Evolutionary conservation across 2,797 vertebrate species (phyloP), one percentile per base, ranked within the genome.

Genomic region (Clarias pachynema): DNA sequence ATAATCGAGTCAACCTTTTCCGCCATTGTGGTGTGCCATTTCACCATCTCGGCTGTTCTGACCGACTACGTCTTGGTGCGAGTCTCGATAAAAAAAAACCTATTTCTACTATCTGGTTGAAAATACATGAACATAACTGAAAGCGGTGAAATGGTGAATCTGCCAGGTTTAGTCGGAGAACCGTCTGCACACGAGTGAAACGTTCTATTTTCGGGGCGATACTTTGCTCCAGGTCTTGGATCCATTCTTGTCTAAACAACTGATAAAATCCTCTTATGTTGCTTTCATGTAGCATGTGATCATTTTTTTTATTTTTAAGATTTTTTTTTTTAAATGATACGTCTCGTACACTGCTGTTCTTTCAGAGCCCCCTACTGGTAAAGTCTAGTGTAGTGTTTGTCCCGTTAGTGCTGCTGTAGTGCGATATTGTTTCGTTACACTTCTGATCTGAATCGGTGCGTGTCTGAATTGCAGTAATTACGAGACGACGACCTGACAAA

Each of bases 11-110:
- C 1, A 31, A 75, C 20, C 49, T 3, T 74, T 53, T 5, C 31
- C 74, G 0, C 18, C 26, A 26, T 26, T 49, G 40, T 73, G 49
- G 26, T 56, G 72, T 31, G 56, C 20, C 12, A 8, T 74, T 16
- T 37, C 72, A 53, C n/a, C 44, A 29, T 74, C 29, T 29, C 44
- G n/a, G 72, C n/a, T 37, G 74, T 78, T 57, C 73, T 57, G 75
- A 37, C 24, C 12, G 31, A 37, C 74, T 78, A 34, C 12, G 22
- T 60, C 56, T 78, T 5, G 0, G 53, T 6, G 18, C 26, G 29
- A 78, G 24, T 37, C 78, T 49, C 8, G n/a, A 16, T 79, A 22
- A 9, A 49, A 81, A 9, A 49, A 81, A 66, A 53, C 40, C 62
- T 3, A 26, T 56, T 20, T 18, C 7, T 1, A 24, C 37, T 24